phyloP scores from a whole-genome alignment of 2,797 vertebrate genomes.

The Delichon dasypus region DNA sequence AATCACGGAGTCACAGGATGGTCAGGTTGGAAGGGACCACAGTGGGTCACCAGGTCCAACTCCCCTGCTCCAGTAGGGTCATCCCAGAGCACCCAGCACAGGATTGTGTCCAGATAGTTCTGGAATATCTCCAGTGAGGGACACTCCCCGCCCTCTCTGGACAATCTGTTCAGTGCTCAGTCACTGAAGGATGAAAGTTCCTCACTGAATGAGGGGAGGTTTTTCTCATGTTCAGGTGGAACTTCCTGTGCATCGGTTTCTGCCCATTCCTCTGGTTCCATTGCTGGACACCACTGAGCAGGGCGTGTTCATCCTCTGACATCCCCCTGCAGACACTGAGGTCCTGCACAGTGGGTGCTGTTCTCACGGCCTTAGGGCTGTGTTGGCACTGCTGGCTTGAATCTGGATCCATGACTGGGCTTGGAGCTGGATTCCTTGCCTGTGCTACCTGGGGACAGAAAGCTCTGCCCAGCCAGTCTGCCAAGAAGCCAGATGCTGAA shows the following conservation, averaged over 20 bases:
- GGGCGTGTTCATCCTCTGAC: neutral
- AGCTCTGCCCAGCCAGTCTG: neutral
- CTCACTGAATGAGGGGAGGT: neutral
- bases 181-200: neutral
- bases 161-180: neutral
- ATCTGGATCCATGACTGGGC: rapidly evolving
- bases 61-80: neutral
- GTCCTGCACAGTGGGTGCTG: neutral
- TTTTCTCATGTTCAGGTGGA: neutral
- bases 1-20: neutral
- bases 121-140: neutral
- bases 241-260: neutral
- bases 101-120: neutral
- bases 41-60: neutral
- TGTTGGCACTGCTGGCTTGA: neutral
- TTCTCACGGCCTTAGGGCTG: rapidly evolving
- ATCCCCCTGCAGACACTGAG: neutral
- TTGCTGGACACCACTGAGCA: neutral
- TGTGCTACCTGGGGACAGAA: neutral
- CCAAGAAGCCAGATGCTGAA: neutral
- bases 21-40: neutral
- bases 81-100: rapidly evolving
- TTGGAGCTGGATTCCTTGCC: neutral
- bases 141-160: neutral
- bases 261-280: neutral